Conservation (phyloP, 2,797 vertebrate species). For the Sarcophilus harrisii region DNA sequence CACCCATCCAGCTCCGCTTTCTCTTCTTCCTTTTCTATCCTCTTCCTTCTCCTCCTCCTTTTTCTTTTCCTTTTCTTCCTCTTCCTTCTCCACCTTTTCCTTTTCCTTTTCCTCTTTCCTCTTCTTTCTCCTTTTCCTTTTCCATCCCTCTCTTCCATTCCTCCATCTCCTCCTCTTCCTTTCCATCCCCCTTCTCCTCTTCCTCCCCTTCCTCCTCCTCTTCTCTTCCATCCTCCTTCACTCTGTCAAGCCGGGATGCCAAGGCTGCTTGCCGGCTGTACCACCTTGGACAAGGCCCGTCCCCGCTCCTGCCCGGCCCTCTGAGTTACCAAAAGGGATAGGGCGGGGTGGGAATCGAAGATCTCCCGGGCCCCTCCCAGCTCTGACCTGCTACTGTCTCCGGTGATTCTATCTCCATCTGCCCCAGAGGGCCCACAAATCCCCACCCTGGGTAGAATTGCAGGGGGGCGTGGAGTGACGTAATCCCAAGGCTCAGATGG, state of each 20-base stretch:
- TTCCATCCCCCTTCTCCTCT: too few relatives aligned
- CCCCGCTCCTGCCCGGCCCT: not conserved
- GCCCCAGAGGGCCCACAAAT: not conserved
- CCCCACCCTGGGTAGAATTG: not conserved
- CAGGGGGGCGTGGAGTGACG: not conserved
- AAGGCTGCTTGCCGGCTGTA: not conserved
- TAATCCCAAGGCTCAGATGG: not conserved
- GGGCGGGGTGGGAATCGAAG: not conserved
- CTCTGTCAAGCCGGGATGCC: not conserved
- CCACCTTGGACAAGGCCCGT: not conserved
- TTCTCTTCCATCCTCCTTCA: not conserved
- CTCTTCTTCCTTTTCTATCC: not conserved
- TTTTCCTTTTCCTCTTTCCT: too few relatives aligned
- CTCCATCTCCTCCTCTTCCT: too few relatives aligned
- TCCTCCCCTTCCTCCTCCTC: too few relatives aligned
- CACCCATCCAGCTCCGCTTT: not conserved
- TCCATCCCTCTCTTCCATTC: not conserved
- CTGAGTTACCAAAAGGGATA: not conserved
- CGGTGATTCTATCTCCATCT: not conserved
- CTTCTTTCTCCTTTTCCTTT: too few relatives aligned
- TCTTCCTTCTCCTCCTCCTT: not conserved
- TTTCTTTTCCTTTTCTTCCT: not conserved
- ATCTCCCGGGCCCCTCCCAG: not conserved
- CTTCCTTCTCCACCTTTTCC: too few relatives aligned
- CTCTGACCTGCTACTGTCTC: not conserved